These are phyloP conservation scores for Andrena bicolor DNA, from an alignment of 2,888 invertebrate species.

Conservation along the genomic window DNA sequence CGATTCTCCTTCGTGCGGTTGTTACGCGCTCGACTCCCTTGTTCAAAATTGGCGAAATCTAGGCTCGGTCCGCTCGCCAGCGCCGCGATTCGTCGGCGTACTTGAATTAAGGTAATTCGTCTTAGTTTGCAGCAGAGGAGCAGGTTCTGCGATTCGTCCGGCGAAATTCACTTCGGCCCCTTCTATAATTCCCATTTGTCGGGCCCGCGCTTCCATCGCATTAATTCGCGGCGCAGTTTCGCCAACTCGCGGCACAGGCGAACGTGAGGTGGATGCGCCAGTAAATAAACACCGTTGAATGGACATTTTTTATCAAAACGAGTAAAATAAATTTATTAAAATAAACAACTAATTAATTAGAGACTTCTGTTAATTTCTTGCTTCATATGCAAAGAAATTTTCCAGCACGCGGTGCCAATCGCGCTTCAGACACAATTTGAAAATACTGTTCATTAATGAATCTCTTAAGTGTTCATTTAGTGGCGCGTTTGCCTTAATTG, in stretches of 20 bases:
- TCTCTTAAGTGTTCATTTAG: no score
- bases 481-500: no score
- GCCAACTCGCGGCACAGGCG: not conserved
- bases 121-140: conserved; percentile 2
- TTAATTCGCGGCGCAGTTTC: conserved; percentile 4
- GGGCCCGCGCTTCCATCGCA: not conserved
- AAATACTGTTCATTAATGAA: no score
- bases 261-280: no score
- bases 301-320: no score
- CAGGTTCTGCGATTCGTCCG: not conserved
- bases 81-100: conserved; percentile 9
- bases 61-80: not conserved
- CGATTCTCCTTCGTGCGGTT: conserved; percentile 18
- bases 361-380: no score
- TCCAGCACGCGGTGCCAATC: no score
- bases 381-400: no score
- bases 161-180: not conserved
- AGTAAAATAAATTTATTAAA: no score
- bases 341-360: no score
- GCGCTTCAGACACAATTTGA: no score
- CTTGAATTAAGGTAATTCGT: not conserved
- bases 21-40: not conserved
- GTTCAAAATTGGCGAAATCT: conserved; percentile 21
- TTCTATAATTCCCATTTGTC: not conserved
- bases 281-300: no score